These are phyloP conservation scores for Isichthys henryi DNA, from an alignment of 2,113 vertebrate species.

Conservation along the genomic window DNA sequence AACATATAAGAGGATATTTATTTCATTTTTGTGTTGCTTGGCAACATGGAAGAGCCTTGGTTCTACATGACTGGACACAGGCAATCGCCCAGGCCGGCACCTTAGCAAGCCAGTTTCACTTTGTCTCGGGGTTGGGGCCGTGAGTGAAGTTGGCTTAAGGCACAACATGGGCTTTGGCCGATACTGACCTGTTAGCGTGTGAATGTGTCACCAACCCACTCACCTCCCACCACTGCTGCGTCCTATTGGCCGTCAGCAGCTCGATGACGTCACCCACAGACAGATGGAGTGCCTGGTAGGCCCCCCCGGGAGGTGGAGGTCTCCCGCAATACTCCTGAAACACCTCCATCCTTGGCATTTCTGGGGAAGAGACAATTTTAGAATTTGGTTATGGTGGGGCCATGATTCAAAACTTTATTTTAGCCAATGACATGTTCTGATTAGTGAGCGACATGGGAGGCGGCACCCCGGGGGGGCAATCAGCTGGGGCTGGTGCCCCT, in stretches of 20 bases:
- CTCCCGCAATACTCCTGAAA: slow-evolving; percentile 70
- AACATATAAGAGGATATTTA: not conserved
- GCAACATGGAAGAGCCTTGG: not conserved
- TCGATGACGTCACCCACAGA: slow-evolving; percentile 73
- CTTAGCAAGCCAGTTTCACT: not conserved
- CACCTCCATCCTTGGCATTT: slow-evolving; percentile 82
- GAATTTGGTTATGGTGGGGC: not conserved
- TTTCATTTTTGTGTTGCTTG: not conserved
- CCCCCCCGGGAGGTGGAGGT: slow-evolving; percentile 73
- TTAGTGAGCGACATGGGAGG: not conserved
- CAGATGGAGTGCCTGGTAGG: slow-evolving; percentile 68
- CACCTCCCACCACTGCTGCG: slow-evolving; percentile 90
- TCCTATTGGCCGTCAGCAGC: slow-evolving; percentile 68
- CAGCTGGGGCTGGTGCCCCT: not conserved
- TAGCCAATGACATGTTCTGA: not conserved
- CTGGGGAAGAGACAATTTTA: slow-evolving; percentile 41
- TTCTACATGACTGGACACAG: not conserved
- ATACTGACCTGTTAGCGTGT: not conserved
- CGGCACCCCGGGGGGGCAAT: not conserved
- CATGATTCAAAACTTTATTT: not conserved
- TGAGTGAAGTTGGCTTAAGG: not conserved
- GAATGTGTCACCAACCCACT: not conserved
- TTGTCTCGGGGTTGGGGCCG: not conserved
- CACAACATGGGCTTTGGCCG: not conserved
- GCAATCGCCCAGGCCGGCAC: not conserved